Evolutionary conservation across 2,888 invertebrate genomes (phyloP).

Genomic region (Macrosoma leucophasiata): DNA sequence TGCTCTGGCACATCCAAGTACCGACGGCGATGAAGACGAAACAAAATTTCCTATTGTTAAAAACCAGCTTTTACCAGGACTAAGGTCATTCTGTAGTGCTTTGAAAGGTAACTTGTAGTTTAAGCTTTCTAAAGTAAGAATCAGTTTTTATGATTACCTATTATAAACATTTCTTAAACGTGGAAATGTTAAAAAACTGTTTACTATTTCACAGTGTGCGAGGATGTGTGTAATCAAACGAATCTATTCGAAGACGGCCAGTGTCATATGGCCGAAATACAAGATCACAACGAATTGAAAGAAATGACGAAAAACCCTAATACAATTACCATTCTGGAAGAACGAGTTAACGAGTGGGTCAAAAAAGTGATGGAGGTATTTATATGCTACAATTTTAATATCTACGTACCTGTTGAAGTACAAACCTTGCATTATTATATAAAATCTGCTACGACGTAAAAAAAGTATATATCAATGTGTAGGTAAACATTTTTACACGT

Average conservation of each 20-base stretch:
- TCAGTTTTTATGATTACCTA: neutral
- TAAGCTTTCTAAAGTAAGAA: neutral
- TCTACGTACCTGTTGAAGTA: neutral
- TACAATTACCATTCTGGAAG: conserved; percentile 80
- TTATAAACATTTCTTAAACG: too few species aligned
- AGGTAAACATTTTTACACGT: too few species aligned
- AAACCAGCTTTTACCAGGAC: conserved; percentile 86
- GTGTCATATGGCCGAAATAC: conserved; percentile 75
- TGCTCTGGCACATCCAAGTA: conserved; percentile 86
- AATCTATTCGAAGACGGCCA: conserved; percentile 87
- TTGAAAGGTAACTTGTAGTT: conserved; percentile 78
- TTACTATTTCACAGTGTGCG: conserved; percentile 88
- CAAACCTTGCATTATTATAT: too few species aligned
- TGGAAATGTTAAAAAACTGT: too few species aligned
- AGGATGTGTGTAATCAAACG: conserved; percentile 86
- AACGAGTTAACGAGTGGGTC: conserved; percentile 85
- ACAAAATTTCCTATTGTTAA: conserved; percentile 87
- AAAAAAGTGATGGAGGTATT: conserved; percentile 83
- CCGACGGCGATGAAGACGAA: conserved; percentile 88
- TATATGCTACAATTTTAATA: neutral
- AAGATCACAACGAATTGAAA: conserved; percentile 80
- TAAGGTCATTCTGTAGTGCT: conserved; percentile 93
- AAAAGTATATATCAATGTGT: too few species aligned
- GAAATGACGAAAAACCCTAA: conserved; percentile 81
- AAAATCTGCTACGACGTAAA: too few species aligned